Conservation (phyloP, 2,888 invertebrate genomes). For the Dexiosoma caninum region DNA sequence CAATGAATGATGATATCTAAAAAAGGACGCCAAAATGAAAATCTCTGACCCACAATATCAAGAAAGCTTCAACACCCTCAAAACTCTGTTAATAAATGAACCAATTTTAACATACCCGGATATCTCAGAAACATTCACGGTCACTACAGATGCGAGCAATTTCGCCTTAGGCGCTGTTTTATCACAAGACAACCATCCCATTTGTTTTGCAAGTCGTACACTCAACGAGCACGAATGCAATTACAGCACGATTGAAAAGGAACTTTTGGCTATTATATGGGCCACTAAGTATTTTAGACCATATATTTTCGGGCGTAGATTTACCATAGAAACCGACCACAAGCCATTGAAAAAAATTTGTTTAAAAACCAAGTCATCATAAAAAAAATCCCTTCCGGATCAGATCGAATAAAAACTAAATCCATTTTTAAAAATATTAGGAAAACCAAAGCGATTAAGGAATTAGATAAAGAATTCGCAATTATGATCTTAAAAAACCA, state of each 20-base stretch:
- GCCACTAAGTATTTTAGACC: constrained; percentile 45
- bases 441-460: not conserved
- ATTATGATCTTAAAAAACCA: not conserved
- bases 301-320: too few relatives aligned
- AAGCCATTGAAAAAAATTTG: not conserved
- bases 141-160: constrained; percentile 18
- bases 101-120: constrained; percentile 38
- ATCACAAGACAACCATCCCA: constrained; percentile 43
- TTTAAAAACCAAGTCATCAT: not conserved
- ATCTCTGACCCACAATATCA: constrained; percentile 43
- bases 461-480: not conserved
- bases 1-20: constrained; percentile 56
- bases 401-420: not conserved
- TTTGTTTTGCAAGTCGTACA: constrained; percentile 2
- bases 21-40: constrained; percentile 41
- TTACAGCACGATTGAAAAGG: constrained; percentile 1
- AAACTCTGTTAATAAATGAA: constrained; percentile 2
- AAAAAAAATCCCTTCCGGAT: not conserved
- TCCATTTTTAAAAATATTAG: not conserved
- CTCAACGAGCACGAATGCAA: constrained; percentile 9
- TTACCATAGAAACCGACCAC: not conserved
- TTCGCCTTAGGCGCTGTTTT: constrained; percentile 7
- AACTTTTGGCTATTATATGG: constrained; percentile 43
- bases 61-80: constrained; percentile 33
- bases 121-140: constrained; percentile 31